phyloP scores from a whole-genome alignment of 2,888 invertebrate genomes.

The Baronia brevicornis region DNA sequence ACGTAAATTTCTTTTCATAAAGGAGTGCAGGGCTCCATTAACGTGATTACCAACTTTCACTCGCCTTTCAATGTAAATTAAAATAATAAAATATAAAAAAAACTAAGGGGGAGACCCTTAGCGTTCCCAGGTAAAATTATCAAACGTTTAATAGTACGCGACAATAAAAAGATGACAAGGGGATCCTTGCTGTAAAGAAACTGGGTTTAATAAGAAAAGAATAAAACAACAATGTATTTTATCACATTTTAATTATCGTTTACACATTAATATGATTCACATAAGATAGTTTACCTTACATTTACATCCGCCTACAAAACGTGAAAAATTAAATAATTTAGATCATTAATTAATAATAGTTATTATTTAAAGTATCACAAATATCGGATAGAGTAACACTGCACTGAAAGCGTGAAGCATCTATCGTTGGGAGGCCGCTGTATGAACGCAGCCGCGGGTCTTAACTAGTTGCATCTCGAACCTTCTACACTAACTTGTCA shows the following conservation, averaged over 20 bases:
- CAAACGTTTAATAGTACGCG: no score
- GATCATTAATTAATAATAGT: conserved; percentile 68
- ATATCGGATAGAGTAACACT: conserved; percentile 68
- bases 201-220: conserved; percentile 9
- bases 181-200: not conserved
- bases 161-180: no score
- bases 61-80: no score
- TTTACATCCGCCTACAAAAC: conserved; percentile 65
- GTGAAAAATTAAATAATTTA: conserved; percentile 75
- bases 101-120: no score
- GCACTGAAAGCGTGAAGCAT: conserved; percentile 66
- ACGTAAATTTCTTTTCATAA: no score
- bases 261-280: conserved; percentile 59
- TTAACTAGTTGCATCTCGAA: no score
- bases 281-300: conserved; percentile 60
- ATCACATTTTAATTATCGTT: conserved; percentile 65
- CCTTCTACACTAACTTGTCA: no score
- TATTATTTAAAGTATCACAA: conserved; percentile 74
- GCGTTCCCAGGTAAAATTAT: no score
- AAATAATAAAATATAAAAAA: no score
- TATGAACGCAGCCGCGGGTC: no score
- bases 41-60: no score
- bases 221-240: conserved; percentile 35
- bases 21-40: no score
- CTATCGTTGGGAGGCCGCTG: conserved; percentile 36